These are phyloP conservation scores for Trachelus stipa DNA, from an alignment of 2,888 invertebrate species.

Conservation along the genomic window DNA sequence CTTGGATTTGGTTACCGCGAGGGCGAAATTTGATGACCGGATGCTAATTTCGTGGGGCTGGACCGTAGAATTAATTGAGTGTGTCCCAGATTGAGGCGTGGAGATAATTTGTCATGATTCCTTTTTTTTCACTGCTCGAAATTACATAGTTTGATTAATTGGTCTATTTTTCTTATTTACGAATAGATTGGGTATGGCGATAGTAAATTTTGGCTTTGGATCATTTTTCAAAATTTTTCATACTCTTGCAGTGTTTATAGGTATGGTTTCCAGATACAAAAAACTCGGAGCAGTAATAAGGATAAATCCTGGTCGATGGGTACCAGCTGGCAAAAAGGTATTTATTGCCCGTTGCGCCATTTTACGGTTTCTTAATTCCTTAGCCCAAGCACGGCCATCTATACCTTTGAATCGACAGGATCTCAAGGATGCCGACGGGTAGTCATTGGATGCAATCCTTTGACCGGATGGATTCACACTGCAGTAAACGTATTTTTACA, in stretches of 20 bases:
- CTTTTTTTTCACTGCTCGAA: constrained; percentile 5
- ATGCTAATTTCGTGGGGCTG: constrained; percentile 35
- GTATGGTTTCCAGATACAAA: neutral
- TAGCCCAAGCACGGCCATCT: constrained; percentile 26
- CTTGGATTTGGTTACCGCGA: constrained; percentile 31
- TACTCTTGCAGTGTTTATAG: neutral
- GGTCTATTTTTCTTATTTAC: neutral
- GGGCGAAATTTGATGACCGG: constrained; percentile 40
- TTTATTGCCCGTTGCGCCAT: constrained; percentile 59
- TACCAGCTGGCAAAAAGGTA: constrained; percentile 59
- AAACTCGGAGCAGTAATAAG: neutral
- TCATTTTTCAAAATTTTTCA: neutral
- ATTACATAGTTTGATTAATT: neutral
- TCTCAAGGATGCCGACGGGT: constrained; percentile 36
- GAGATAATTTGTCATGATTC: neutral
- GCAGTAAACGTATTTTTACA: constrained; percentile 21
- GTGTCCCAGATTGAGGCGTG: constrained; percentile 25
- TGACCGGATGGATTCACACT: constrained; percentile 43
- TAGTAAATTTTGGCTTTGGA: neutral
- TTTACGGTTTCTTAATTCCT: constrained; percentile 59
- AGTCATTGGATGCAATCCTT: constrained; percentile 38
- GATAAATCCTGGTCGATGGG: neutral
- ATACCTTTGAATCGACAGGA: constrained; percentile 26
- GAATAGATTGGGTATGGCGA: neutral
- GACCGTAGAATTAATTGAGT: constrained; percentile 42